Evolutionary conservation across 2,888 invertebrate genomes (phyloP).

Genomic region (Poecilus cupreus): DNA sequence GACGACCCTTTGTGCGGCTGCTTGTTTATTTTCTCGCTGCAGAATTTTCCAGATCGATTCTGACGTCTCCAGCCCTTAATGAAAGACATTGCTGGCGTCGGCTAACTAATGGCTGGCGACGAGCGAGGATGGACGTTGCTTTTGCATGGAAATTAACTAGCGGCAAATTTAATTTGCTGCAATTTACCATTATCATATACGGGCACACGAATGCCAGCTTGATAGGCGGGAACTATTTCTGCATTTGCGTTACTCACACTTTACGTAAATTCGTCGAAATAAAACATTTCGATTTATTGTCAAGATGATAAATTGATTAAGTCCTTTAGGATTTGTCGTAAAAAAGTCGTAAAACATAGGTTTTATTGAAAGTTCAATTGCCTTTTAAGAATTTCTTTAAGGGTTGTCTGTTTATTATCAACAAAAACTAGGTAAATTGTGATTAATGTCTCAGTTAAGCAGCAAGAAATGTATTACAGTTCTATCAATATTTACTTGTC

Average conservation of each 20-base stretch:
- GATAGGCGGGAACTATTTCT: neutral
- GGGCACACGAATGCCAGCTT: neutral
- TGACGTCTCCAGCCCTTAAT: slow-evolving; percentile 35
- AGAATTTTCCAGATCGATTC: slow-evolving; percentile 21
- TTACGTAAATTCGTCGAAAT: too few species aligned
- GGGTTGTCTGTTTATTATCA: neutral
- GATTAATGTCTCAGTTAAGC: neutral
- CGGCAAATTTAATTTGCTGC: slow-evolving; percentile 40
- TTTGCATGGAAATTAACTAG: slow-evolving; percentile 41
- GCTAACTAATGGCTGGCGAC: too few species aligned
- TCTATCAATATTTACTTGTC: too few species aligned
- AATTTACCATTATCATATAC: slow-evolving; percentile 39
- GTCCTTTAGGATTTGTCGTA: slow-evolving; percentile 13
- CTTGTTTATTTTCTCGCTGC: slow-evolving; percentile 1
- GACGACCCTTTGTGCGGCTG: neutral
- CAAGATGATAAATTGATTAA: slow-evolving; percentile 49
- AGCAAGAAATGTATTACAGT: neutral
- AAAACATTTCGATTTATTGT: neutral
- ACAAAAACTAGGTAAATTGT: neutral
- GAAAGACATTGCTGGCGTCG: slow-evolving; percentile 30
- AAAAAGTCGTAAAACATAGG: slow-evolving; percentile 34
- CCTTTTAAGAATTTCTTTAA: neutral
- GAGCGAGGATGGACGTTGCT: slow-evolving; percentile 19
- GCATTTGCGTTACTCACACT: too few species aligned
- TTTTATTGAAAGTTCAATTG: slow-evolving; percentile 43